These are phyloP conservation scores for Hipposideros larvatus DNA, from an alignment of 2,797 vertebrate species.

Conservation along the genomic window DNA sequence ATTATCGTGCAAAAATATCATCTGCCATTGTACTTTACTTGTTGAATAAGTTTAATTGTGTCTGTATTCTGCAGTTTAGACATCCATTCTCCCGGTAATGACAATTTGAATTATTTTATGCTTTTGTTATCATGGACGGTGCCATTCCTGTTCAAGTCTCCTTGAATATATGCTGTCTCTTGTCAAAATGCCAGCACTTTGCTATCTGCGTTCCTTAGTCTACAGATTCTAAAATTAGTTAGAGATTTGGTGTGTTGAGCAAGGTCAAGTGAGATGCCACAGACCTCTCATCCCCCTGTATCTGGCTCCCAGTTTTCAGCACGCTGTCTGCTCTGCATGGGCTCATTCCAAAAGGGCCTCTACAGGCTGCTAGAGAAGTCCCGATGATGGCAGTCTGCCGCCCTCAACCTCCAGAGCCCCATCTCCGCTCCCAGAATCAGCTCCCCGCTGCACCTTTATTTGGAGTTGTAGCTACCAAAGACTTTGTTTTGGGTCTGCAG, in stretches of 20 bases:
- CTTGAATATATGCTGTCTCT: background rate
- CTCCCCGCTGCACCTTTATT: background rate
- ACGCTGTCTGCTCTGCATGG: rapidly evolving
- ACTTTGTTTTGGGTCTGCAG: background rate
- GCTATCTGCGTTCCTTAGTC: background rate
- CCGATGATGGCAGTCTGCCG: too few species aligned
- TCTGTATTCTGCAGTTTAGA: background rate
- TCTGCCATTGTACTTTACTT: background rate
- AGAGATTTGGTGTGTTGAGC: background rate
- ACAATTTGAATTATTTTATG: background rate
- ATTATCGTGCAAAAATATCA: background rate
- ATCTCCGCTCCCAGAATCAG: background rate
- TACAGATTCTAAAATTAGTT: background rate
- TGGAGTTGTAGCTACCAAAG: background rate
- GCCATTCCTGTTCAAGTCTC: background rate
- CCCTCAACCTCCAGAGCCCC: rapidly evolving
- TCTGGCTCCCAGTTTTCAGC: background rate
- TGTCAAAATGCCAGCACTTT: background rate
- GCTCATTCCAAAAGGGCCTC: background rate
- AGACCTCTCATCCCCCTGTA: rapidly evolving
- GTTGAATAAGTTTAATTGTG: background rate
- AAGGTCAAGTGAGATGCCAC: background rate
- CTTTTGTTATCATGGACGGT: background rate
- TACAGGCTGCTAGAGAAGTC: background rate
- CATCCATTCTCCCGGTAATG: background rate